Conservation (phyloP, 30 jellyfish, hydroid and myxozoan genomes). For the Pelagia noctiluca region DNA sequence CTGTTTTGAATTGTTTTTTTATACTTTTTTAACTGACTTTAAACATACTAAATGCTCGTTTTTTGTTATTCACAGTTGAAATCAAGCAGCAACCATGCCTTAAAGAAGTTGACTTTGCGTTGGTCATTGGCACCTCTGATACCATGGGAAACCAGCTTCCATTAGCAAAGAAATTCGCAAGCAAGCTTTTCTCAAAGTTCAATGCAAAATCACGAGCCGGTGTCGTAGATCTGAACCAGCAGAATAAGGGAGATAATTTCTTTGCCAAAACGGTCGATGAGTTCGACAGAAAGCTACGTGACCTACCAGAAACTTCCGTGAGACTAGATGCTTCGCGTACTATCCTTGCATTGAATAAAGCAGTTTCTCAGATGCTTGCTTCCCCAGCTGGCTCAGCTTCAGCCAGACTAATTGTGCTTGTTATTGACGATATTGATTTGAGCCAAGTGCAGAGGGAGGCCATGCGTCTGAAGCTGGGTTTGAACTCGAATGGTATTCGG, state of each 20-base stretch:
- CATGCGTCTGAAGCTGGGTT: slow-evolving; percentile 13
- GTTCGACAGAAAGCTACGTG: slow-evolving; percentile 8
- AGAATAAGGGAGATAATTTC: not conserved
- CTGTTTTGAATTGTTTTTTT: no score
- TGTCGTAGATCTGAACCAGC: slow-evolving; percentile 6
- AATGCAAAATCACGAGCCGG: slow-evolving; percentile 45
- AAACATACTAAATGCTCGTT: no score
- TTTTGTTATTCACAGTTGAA: no score
- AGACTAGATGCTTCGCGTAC: slow-evolving; percentile 14
- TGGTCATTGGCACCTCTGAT: not conserved
- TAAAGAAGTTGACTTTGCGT: not conserved
- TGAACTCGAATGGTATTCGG: slow-evolving; percentile 21
- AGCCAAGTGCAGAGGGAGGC: slow-evolving; percentile 11
- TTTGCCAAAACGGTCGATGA: not conserved
- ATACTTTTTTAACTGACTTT: no score
- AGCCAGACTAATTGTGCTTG: slow-evolving; percentile 16
- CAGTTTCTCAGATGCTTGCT: slow-evolving; percentile 7
- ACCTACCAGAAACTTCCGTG: slow-evolving; percentile 3
- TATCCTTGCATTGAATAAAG: slow-evolving; percentile 33
- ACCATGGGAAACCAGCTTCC: slow-evolving; percentile 6
- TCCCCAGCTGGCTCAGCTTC: slow-evolving; percentile 6
- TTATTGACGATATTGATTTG: slow-evolving; percentile 21
- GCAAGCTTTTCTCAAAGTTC: slow-evolving; percentile 4
- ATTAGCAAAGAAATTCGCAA: slow-evolving; percentile 14
- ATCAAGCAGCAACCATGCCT: not conserved